Evolutionary conservation across 2,797 vertebrate species (phyloP).

Genomic region (Buceros bicornis): DNA sequence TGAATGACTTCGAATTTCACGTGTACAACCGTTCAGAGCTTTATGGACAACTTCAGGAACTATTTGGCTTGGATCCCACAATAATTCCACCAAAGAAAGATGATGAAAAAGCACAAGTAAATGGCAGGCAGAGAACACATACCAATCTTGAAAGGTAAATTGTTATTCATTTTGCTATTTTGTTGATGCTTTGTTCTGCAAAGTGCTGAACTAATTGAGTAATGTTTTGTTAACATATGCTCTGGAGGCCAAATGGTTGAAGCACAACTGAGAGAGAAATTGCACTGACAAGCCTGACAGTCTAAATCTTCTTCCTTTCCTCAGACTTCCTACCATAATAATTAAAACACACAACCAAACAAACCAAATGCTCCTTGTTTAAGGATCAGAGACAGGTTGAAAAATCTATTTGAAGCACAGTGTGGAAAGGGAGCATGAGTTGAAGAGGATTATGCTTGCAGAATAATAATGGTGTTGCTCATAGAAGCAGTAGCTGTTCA

Average conservation of each 20-base stretch:
- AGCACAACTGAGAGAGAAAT: slow-evolving; percentile 11
- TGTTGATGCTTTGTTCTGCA: slow-evolving; percentile 33
- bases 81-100: slow-evolving; percentile 89
- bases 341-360: neutral
- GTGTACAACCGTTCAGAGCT: slow-evolving; percentile 96
- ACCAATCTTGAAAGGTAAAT: slow-evolving; percentile 88
- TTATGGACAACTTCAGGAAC: slow-evolving; percentile 93
- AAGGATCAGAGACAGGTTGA: slow-evolving; percentile 26
- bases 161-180: slow-evolving; percentile 6
- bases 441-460: neutral
- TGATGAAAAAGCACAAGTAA: slow-evolving; percentile 87
- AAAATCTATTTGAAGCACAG: slow-evolving; percentile 7
- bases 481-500: neutral
- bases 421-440: neutral
- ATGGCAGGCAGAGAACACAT: slow-evolving; percentile 82
- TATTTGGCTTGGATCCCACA: slow-evolving; percentile 96
- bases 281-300: slow-evolving; percentile 32
- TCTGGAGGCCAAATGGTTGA: neutral
- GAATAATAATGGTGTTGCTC: neutral
- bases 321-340: neutral
- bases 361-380: neutral
- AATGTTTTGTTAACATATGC: neutral
- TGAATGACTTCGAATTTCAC: slow-evolving; percentile 98
- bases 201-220: slow-evolving; percentile 30
- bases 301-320: slow-evolving; percentile 1